Percentiles rank a stretch among this genome's conserved stretches.
phyloP scores from a whole-genome alignment of 1,140 invertebrate genomes.

The Gryllus bimaculatus region DNA sequence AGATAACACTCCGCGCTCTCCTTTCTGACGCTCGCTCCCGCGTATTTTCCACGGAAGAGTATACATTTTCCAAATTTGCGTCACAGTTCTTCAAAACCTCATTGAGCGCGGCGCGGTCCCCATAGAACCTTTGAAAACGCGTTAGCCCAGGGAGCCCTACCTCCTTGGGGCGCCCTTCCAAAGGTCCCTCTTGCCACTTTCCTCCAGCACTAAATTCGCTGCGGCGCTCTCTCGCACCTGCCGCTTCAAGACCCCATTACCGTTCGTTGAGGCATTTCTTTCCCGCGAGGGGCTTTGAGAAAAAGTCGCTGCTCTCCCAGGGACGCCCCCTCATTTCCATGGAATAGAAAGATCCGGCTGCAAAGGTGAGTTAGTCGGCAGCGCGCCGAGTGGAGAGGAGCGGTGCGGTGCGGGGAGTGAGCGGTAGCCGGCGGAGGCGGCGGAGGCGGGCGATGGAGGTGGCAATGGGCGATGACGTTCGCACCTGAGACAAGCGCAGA shows the following conservation, averaged over 20 bases:
- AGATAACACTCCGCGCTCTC: too few relatives aligned
- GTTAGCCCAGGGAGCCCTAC: too few relatives aligned
- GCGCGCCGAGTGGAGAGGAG: neutral
- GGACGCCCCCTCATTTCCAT: conserved; percentile 2
- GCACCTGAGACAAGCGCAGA: too few relatives aligned
- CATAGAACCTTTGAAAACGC: too few relatives aligned
- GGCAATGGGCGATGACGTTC: neutral
- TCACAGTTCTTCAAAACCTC: too few relatives aligned
- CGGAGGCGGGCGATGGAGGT: neutral
- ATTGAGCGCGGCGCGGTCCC: too few relatives aligned
- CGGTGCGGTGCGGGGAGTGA: neutral
- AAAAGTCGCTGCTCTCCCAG: neutral
- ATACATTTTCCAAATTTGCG: too few relatives aligned
- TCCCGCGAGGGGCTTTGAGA: neutral
- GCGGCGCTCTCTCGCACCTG: neutral
- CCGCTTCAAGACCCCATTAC: conserved; percentile 2
- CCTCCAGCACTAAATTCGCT: too few relatives aligned
- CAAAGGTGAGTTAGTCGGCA: neutral
- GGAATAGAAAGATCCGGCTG: neutral
- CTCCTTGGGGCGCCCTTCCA: too few relatives aligned
- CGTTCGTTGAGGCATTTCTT: neutral
- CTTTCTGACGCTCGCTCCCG: too few relatives aligned
- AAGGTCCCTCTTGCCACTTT: too few relatives aligned
- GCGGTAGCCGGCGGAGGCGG: neutral
- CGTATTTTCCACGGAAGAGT: too few relatives aligned